phyloP scores from a whole-genome alignment of 1,140 invertebrate genomes.

The Magallana angulata region DNA sequence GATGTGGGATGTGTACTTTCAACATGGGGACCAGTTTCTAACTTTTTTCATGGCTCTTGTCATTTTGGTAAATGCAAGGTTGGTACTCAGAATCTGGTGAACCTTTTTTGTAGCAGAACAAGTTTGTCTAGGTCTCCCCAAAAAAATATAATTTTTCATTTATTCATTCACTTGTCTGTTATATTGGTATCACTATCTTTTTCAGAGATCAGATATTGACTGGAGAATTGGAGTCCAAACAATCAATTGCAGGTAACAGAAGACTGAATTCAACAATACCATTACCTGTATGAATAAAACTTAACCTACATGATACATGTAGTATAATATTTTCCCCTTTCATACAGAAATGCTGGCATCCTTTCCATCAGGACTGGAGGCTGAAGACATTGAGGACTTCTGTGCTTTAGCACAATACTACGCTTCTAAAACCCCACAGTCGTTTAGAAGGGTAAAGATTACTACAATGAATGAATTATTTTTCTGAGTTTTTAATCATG shows the following conservation, averaged over 20 bases:
- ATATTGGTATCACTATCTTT: conserved; percentile 30
- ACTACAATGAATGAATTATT: background rate
- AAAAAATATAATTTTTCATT: background rate
- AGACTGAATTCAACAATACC: background rate
- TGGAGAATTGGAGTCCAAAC: conserved; percentile 87
- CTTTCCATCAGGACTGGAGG: conserved; percentile 91
- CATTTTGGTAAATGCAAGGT: conserved; percentile 96
- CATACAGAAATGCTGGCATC: conserved; percentile 84
- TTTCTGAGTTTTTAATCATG: too few relatives aligned
- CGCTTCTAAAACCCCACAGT: conserved; percentile 93
- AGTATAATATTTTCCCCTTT: background rate
- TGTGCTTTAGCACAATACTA: conserved; percentile 97
- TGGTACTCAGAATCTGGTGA: background rate
- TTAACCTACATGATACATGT: background rate
- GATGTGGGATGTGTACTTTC: conserved; percentile 99
- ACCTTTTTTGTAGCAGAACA: too few relatives aligned
- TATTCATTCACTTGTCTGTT: too few relatives aligned
- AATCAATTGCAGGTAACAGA: conserved; percentile 83
- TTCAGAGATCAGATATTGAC: conserved; percentile 90
- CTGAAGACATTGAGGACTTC: conserved; percentile 97
- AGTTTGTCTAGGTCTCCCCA: too few relatives aligned
- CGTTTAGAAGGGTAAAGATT: conserved; percentile 87
- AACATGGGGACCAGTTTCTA: conserved; percentile 96
- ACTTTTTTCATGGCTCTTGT: conserved; percentile 96
- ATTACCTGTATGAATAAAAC: too few relatives aligned